phyloP scores from a whole-genome alignment of 2,113 vertebrate genomes.

The Daphoenositta chrysoptera region DNA sequence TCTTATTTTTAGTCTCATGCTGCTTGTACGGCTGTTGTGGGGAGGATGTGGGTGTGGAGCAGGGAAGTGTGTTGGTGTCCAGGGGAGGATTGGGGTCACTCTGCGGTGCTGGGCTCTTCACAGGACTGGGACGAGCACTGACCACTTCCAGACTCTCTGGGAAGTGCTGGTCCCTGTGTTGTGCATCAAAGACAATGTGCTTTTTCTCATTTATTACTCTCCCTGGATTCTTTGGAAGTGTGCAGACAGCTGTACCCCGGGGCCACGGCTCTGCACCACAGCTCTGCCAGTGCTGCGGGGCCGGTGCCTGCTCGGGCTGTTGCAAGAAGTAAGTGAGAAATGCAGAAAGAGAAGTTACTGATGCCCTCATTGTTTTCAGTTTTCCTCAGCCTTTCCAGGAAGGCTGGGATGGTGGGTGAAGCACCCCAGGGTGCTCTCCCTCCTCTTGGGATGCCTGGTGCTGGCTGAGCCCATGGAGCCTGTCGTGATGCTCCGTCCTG shows the following conservation, averaged over 20 bases:
- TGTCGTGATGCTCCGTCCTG: accelerated
- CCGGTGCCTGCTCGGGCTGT: accelerated
- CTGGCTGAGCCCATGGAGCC: background rate
- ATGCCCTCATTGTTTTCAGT: accelerated
- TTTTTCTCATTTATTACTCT: background rate
- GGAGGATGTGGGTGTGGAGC: accelerated
- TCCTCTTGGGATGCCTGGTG: background rate
- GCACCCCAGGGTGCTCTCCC: background rate
- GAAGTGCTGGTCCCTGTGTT: background rate
- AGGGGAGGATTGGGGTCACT: background rate
- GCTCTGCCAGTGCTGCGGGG: accelerated
- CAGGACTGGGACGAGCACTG: accelerated
- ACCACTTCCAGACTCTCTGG: accelerated
- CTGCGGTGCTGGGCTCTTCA: background rate
- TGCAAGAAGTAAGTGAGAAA: background rate
- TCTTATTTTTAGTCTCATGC: background rate
- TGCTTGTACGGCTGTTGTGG: background rate
- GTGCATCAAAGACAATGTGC: background rate
- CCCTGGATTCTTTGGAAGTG: accelerated
- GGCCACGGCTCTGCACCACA: background rate
- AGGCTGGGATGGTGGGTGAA: background rate
- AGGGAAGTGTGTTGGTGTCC: background rate
- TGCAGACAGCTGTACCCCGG: accelerated
- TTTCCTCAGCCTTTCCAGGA: background rate
- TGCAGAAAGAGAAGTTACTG: background rate